Percentiles rank a stretch among this genome's conserved stretches.
phyloP scores from a whole-genome alignment of 2,888 invertebrate species.

The Lypha dubia region DNA sequence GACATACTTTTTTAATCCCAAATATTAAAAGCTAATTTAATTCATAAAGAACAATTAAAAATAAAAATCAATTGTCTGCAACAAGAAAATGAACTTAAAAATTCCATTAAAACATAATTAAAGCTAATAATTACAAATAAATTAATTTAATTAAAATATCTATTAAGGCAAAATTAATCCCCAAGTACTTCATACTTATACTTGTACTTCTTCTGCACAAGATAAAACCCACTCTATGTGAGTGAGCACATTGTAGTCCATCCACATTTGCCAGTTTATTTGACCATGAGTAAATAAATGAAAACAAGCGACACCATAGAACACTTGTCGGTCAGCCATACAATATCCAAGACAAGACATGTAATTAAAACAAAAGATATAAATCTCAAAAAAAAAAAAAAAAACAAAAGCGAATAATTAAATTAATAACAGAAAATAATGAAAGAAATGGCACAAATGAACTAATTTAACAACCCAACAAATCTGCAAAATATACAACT shows the following conservation, averaged over 20 bases:
- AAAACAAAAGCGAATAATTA: constrained; percentile 62
- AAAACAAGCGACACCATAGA: constrained; percentile 15
- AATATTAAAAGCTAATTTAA: constrained; percentile 13
- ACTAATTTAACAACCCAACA: constrained; percentile 17
- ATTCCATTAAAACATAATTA: constrained; percentile 13
- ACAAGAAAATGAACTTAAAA: constrained; percentile 4
- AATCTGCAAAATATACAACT: constrained; percentile 28
- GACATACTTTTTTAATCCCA: constrained; percentile 35
- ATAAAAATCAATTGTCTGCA: background rate
- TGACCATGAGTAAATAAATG: constrained; percentile 23
- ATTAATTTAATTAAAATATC: constrained; percentile 45
- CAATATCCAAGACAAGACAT: constrained; percentile 26
- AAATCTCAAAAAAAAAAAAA: too few species aligned
- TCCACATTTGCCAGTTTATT: constrained; percentile 17
- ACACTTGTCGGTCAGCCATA: constrained; percentile 10
- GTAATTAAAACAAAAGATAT: constrained; percentile 62
- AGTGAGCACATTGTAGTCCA: constrained; percentile 18
- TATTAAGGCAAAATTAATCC: constrained; percentile 1
- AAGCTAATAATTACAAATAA: constrained; percentile 26
- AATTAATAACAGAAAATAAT: constrained; percentile 59
- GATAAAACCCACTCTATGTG: background rate
- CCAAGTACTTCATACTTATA: background rate
- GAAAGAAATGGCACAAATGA: constrained; percentile 39
- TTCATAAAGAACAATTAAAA: background rate
- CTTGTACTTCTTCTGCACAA: background rate